These are phyloP conservation scores for Percina caprodes DNA, from an alignment of 2,113 vertebrate genomes.

Conservation along the genomic window DNA sequence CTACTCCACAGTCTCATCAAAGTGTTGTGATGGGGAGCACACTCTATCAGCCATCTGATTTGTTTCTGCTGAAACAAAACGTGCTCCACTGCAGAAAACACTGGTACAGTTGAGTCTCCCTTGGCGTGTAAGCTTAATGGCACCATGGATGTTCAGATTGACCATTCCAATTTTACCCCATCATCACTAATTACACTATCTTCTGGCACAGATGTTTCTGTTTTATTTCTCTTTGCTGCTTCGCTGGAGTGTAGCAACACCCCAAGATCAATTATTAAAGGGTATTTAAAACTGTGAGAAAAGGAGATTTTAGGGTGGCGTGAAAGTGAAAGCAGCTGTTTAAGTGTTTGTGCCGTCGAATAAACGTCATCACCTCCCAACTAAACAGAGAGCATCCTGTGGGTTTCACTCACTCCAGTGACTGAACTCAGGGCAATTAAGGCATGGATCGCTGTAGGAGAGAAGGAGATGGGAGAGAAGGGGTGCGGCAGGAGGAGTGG, in stretches of 20 bases:
- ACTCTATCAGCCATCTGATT: constrained; percentile 45
- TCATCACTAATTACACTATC: constrained; percentile 68
- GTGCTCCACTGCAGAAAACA: background rate
- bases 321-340: constrained; percentile 64
- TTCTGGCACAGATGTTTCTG: constrained; percentile 67
- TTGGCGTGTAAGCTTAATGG: constrained; percentile 47
- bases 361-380: constrained; percentile 63
- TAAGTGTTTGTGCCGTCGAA: constrained; percentile 44
- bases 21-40: constrained; percentile 25
- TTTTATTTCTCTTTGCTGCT: constrained; percentile 71
- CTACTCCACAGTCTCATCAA: constrained; percentile 39
- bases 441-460: constrained; percentile 33
- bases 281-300: constrained; percentile 73
- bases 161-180: constrained; percentile 59
- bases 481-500: constrained; percentile 47
- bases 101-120: constrained; percentile 18
- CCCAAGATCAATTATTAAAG: constrained; percentile 81
- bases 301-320: constrained; percentile 32
- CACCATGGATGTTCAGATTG: constrained; percentile 37
- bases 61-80: constrained; percentile 34
- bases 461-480: constrained; percentile 39
- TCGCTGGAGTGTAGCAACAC: constrained; percentile 68
- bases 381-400: constrained; percentile 60
- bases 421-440: constrained; percentile 67
- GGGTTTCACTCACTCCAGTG: constrained; percentile 51